Evolutionary conservation across 37 sponge, comb jelly and placozoan genomes (phyloP).

Genomic region (Haliclona indistincta): DNA sequence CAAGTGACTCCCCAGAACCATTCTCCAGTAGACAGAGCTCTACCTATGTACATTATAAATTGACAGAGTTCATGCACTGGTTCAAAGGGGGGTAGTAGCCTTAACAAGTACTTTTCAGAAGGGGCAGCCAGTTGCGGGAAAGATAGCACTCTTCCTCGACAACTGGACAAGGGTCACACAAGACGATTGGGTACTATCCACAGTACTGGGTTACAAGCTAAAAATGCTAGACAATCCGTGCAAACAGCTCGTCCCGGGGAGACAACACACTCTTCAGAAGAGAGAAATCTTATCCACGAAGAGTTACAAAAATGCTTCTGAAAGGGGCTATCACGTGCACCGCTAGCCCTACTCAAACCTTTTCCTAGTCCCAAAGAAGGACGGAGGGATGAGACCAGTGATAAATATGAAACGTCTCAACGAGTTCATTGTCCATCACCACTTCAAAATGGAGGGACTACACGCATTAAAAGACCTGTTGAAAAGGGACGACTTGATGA

Average conservation of each 20-base stretch:
- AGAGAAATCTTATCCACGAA: too few relatives aligned
- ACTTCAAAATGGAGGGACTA: too few relatives aligned
- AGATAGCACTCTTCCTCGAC: neutral
- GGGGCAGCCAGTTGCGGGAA: constrained; percentile 7
- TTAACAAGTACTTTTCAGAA: neutral
- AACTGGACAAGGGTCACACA: constrained; percentile 12
- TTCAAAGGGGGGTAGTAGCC: neutral
- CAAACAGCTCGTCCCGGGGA: too few relatives aligned
- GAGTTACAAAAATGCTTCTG: too few relatives aligned
- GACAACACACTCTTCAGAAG: too few relatives aligned
- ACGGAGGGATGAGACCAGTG: constrained; percentile 32
- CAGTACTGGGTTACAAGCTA: constrained; percentile 10
- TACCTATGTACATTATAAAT: neutral
- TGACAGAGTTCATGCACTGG: neutral
- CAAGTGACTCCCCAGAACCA: neutral
- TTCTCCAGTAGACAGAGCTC: too few relatives aligned
- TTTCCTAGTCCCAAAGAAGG: constrained; percentile 56
- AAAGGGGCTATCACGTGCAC: too few relatives aligned
- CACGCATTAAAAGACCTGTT: too few relatives aligned
- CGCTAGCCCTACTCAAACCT: constrained; percentile 20
- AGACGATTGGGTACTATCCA: constrained; percentile 25
- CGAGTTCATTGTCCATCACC: constrained; percentile 10
- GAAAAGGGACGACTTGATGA: too few relatives aligned
- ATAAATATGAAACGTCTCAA: constrained; percentile 46
- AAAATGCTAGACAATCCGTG: too few relatives aligned